A percentile compares a stretch with the other conserved stretches of the same genome.
Conservation (phyloP, 1,140 invertebrate species). For the Bombus pyrosoma region DNA sequence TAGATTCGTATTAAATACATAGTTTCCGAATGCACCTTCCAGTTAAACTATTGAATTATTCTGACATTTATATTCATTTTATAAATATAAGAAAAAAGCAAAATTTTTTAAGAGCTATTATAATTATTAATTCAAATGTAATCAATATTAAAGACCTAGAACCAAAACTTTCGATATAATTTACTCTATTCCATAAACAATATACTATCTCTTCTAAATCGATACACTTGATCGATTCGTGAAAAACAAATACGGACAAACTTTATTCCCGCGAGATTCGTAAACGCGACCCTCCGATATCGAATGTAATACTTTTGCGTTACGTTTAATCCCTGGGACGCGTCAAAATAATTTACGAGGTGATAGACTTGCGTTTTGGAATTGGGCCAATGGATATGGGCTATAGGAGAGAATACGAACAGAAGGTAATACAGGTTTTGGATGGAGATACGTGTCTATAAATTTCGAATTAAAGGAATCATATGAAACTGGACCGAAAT, state of each 20-base stretch:
- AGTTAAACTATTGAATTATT: too few species aligned
- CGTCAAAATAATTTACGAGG: constrained; percentile 68
- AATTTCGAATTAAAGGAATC: constrained; percentile 55
- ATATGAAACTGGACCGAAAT: background rate
- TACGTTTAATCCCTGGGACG: constrained; percentile 59
- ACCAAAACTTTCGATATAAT: background rate
- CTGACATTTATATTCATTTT: too few species aligned
- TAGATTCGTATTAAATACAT: background rate
- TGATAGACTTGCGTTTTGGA: constrained; percentile 71
- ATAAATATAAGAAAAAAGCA: too few species aligned
- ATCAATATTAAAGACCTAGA: background rate
- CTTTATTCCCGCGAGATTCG: background rate
- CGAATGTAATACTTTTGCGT: constrained; percentile 46
- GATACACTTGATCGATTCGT: background rate
- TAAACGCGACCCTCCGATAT: background rate
- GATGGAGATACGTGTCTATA: constrained; percentile 33
- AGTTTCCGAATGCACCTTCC: too few species aligned
- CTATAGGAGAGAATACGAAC: background rate
- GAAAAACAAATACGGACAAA: constrained; percentile 10
- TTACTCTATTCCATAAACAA: background rate
- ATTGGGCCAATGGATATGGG: constrained; percentile 47
- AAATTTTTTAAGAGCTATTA: background rate
- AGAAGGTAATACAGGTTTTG: constrained; percentile 35
- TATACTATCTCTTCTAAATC: background rate
- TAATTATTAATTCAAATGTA: background rate